Conservation (phyloP, 2,113 vertebrate genomes). For the Microtus oregoni region DNA sequence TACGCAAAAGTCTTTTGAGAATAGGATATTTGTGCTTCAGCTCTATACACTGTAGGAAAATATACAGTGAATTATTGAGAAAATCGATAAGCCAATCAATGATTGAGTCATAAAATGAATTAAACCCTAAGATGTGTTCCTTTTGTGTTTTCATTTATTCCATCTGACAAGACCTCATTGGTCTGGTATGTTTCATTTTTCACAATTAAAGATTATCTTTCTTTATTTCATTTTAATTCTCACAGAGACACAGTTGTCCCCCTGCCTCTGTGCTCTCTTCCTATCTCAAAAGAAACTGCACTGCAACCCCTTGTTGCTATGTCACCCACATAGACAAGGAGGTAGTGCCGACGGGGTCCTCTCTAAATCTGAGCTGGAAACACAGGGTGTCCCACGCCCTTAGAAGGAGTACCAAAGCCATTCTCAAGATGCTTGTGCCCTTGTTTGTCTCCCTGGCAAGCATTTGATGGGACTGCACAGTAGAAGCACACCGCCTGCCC, state of each 20-base stretch:
- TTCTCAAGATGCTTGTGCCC: not conserved
- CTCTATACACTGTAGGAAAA: not conserved
- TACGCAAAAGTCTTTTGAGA: not conserved
- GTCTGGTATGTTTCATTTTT: not conserved
- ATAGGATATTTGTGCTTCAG: not conserved
- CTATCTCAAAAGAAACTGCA: not conserved
- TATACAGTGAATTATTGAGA: not conserved
- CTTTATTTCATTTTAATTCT: not conserved
- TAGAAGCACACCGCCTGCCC: not conserved
- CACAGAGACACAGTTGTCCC: not conserved
- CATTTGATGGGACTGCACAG: not conserved
- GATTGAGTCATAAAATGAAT: not conserved
- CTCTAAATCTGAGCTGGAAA: not conserved
- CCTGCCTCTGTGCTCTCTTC: not conserved
- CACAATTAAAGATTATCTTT: not conserved
- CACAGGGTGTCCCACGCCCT: not conserved
- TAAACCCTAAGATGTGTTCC: not conserved
- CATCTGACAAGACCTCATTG: not conserved
- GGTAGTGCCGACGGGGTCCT: not conserved
- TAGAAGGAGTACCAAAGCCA: not conserved
- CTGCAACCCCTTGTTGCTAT: not conserved
- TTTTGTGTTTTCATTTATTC: not conserved
- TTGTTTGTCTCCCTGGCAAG: not conserved
- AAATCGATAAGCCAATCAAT: not conserved
- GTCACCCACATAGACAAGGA: not conserved